Evolutionary conservation across 2,888 invertebrate genomes (phyloP).

Genomic region (Helleia helle): DNA sequence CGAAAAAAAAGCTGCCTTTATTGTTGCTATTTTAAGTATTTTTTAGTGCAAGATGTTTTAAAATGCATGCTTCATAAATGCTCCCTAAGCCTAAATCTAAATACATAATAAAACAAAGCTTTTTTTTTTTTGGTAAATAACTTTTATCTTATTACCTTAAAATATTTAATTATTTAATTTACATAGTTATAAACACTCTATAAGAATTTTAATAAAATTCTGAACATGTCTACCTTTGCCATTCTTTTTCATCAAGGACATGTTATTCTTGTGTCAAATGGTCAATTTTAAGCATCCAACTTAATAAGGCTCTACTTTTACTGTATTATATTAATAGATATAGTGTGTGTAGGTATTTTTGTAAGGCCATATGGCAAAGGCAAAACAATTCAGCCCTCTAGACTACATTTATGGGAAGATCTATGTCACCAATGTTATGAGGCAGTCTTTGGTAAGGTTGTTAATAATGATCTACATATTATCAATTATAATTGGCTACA

Average conservation of each 20-base stretch:
- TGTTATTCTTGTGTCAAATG: neutral
- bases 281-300: too few relatives aligned
- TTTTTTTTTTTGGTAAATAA: conserved; percentile 1
- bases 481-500: neutral
- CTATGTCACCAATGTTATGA: conserved; percentile 13
- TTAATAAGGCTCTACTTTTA: too few relatives aligned
- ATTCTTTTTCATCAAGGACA: neutral
- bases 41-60: too few relatives aligned
- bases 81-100: neutral
- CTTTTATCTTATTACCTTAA: neutral
- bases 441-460: conserved; percentile 19
- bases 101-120: neutral
- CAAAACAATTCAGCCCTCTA: conserved; percentile 2
- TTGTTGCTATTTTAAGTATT: too few relatives aligned
- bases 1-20: too few relatives aligned
- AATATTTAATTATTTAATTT: neutral
- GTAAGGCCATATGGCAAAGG: neutral
- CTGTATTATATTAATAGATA: neutral
- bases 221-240: neutral
- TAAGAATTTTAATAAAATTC: conserved; percentile 3
- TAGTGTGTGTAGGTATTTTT: neutral
- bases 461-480: conserved; percentile 1
- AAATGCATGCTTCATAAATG: conserved; percentile 1
- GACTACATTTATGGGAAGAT: conserved; percentile 10
- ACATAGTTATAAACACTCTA: neutral